Conservation (phyloP, 2,888 invertebrate species). For the Amiota mariae region DNA sequence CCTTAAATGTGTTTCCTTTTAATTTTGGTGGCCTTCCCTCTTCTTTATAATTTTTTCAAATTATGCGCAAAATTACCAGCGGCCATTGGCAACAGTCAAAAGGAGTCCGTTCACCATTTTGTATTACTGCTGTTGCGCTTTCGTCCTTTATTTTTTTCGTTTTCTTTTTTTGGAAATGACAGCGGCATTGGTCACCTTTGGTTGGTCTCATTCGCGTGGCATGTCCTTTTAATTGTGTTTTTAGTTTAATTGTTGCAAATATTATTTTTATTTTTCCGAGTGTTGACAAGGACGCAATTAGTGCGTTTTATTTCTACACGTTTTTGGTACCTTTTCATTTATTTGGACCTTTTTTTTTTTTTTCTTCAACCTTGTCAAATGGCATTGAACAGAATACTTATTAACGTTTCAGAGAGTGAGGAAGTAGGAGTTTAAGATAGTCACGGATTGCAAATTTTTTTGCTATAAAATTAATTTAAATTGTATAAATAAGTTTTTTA, state of each 20-base stretch:
- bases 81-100: constrained; percentile 25
- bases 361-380: background rate
- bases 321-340: constrained; percentile 35
- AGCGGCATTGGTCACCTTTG: constrained; percentile 16
- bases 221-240: constrained; percentile 38
- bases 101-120: constrained; percentile 27
- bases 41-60: constrained; percentile 34
- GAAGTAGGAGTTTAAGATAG: no score
- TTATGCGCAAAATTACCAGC: constrained; percentile 39
- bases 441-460: no score
- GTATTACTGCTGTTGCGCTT: constrained; percentile 30
- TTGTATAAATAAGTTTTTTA: no score
- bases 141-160: constrained; percentile 5
- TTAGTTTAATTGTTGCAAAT: constrained; percentile 50
- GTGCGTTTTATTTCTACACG: constrained; percentile 40
- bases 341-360: background rate
- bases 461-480: no score
- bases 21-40: constrained; percentile 22
- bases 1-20: constrained; percentile 38
- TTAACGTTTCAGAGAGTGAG: no score
- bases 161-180: constrained; percentile 3
- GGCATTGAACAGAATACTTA: no score
- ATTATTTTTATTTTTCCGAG: constrained; percentile 51
- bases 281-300: constrained; percentile 60
- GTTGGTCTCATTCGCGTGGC: background rate